Conservation (phyloP, 2,113 vertebrate species). For the Aegotheles bennettii region DNA sequence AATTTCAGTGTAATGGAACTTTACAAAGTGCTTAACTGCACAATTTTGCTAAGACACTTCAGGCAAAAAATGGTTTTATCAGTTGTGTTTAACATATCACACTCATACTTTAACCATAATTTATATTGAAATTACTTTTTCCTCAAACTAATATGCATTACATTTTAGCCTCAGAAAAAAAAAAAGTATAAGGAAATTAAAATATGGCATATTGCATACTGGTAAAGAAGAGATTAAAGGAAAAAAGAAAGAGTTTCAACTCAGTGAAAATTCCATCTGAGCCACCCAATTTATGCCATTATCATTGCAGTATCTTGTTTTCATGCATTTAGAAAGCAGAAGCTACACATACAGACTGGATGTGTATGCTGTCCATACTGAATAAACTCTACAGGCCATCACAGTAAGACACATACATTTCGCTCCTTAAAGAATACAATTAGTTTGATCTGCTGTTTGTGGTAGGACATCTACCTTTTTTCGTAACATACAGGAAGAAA, state of each 20-base stretch:
- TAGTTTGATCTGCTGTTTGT: background rate
- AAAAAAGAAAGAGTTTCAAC: background rate
- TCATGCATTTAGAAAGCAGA: background rate
- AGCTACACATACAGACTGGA: background rate
- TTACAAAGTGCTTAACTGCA: slow-evolving; percentile 12
- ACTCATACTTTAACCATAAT: slow-evolving; percentile 31
- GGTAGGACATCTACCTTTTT: background rate
- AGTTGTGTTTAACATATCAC: slow-evolving; percentile 22
- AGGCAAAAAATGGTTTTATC: background rate
- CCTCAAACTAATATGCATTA: slow-evolving; percentile 10
- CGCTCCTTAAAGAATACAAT: background rate
- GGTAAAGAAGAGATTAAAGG: background rate
- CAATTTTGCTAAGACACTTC: background rate
- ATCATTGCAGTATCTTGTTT: background rate
- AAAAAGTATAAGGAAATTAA: slow-evolving; percentile 3
- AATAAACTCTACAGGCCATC: background rate
- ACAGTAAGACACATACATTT: background rate
- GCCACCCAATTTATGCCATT: background rate
- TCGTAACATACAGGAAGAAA: background rate
- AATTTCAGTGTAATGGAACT: slow-evolving; percentile 29
- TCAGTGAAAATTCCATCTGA: background rate
- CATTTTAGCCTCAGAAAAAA: background rate
- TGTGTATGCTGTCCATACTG: background rate
- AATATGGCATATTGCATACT: background rate
- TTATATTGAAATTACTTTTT: slow-evolving; percentile 5